phyloP scores from a whole-genome alignment of 2,797 vertebrate species.

The Luscinia megarhynchos region DNA sequence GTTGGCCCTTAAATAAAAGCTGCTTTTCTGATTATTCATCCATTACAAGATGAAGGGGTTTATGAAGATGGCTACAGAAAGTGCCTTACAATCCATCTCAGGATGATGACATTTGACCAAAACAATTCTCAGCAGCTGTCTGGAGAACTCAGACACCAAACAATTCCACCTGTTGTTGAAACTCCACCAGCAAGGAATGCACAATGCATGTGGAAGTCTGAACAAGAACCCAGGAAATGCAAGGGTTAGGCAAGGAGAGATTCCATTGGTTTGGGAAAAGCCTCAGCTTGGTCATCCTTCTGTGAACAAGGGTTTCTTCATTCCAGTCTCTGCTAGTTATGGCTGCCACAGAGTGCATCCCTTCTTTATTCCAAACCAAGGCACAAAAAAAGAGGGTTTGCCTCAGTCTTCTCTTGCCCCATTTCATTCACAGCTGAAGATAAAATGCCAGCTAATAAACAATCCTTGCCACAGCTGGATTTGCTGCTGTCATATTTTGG shows the following conservation, averaged over 20 bases:
- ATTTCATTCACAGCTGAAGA: not conserved
- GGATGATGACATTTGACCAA: not conserved
- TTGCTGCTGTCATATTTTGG: not conserved
- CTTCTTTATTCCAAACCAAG: not conserved
- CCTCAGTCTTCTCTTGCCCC: not conserved
- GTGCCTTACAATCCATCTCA: not conserved
- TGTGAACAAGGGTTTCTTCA: not conserved
- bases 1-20: not conserved
- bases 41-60: not conserved
- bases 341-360: not conserved
- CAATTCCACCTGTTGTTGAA: conserved; percentile 75
- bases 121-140: conserved; percentile 68
- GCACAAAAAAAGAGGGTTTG: not conserved
- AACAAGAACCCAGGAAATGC: not conserved
- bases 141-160: conserved; percentile 43
- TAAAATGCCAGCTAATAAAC: not conserved
- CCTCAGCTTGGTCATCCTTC: not conserved
- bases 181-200: conserved; percentile 58
- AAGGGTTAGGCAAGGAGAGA: not conserved
- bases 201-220: conserved; percentile 40
- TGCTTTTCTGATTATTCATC: not conserved
- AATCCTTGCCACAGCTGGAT: not conserved
- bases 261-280: not conserved
- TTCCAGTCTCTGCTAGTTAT: not conserved
- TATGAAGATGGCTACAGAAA: not conserved